Percentiles rank a stretch among this genome's conserved stretches.
Evolutionary conservation across 1,140 invertebrate genomes (phyloP).

Genomic region (Brachionus manjavacas): DNA sequence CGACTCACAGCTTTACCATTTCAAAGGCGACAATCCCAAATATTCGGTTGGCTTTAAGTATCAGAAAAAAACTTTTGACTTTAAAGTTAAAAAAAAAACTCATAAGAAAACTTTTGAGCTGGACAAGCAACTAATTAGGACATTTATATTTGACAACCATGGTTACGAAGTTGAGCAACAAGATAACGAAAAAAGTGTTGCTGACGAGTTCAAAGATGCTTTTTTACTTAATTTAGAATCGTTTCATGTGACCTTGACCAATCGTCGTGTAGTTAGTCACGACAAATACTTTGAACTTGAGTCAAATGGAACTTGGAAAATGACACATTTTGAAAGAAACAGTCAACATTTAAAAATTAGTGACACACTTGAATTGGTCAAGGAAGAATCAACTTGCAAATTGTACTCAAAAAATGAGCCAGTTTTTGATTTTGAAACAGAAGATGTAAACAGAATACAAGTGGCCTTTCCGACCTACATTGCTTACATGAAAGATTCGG

Average conservation of each 20-base stretch:
- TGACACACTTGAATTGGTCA: neutral
- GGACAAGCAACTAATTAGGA: neutral
- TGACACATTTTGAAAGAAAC: neutral
- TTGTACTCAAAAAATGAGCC: neutral
- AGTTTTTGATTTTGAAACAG: neutral
- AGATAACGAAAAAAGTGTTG: neutral
- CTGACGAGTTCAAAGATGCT: neutral
- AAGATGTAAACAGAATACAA: neutral
- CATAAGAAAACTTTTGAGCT: neutral
- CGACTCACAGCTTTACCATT: neutral
- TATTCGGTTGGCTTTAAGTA: neutral
- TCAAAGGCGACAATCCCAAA: neutral
- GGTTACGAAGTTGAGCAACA: neutral
- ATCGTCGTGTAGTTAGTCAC: neutral
- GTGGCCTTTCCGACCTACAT: neutral
- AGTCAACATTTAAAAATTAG: neutral
- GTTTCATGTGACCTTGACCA: neutral
- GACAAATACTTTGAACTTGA: neutral
- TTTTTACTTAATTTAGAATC: constrained; percentile 11
- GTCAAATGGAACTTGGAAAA: neutral
- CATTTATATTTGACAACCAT: neutral
- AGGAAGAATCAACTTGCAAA: neutral
- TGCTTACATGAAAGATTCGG: neutral
- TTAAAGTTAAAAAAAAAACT: neutral
- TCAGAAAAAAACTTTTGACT: neutral